Base-by-base conservation (phyloP, 2,797 vertebrate species). In the Oophaga sylvatica region DNA sequence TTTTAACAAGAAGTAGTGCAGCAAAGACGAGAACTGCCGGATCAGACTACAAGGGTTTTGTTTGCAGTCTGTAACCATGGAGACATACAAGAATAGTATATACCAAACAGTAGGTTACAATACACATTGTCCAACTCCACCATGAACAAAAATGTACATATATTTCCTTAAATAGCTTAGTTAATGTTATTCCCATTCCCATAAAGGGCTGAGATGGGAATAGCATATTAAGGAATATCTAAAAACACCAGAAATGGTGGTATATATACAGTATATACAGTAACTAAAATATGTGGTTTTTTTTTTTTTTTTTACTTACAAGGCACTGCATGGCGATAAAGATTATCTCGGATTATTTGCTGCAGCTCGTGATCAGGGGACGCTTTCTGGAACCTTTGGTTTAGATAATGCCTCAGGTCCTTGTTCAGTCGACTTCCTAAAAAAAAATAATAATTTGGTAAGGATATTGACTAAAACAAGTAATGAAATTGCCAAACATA, bases 291-390 rank as follows among this genome's bases (percentile, higher is more conserved):
- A 17, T 16, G 17, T 59, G 16, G 6, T 53, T 53, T 41, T 3
- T 41, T 41, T 2, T 41, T 65, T 26, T 67, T 67, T 67, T 53
- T 48, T 75, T 92, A 98, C 97, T 98, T 93, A 99, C 98, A 99
- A 97, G 98, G 98, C 97, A 99, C 97, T 86, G 98, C 98, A 88
- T 99, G 97, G 92, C 97, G 98, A 90, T 99, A 99, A 63, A 99
- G 97, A 95, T 99, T 99, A 90, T 98, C 97, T 90, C 98, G 92
- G 90, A 99, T 99, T 90, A 96, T 98, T 94, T 99, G 98, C 93
- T 99, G 98, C 89, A 99, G 94, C 41, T 98, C 97, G 70, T 99
- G 97, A 90, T 99, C 98, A 0, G 97, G 94, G 0, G 98, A 99
- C 0, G 97, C 97, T 90, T 99, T 99, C 94, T 97, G 98, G 93